Percentiles rank a stretch among this genome's conserved stretches.
Conservation (phyloP, 2,797 vertebrate species). For the Danio kyathit region DNA sequence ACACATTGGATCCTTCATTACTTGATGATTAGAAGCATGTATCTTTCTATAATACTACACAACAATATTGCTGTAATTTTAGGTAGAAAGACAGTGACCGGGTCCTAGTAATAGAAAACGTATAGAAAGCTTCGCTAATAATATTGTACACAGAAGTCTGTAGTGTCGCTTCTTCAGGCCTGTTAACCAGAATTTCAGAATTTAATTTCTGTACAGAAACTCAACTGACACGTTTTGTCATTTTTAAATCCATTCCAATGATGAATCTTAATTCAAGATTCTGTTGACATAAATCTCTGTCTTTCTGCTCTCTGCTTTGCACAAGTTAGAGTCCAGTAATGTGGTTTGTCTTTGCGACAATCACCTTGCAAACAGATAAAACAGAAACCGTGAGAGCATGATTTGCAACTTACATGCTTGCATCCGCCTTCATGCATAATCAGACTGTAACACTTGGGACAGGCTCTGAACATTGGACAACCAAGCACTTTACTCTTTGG, state of each 20-base stretch:
- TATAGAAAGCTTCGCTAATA: neutral
- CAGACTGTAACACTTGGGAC: constrained; percentile 60
- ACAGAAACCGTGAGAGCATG: constrained; percentile 50
- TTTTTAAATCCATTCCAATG: neutral
- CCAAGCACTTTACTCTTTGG: constrained; percentile 40
- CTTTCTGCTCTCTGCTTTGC: constrained; percentile 52
- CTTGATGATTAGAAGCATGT: neutral
- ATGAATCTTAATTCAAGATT: constrained; percentile 4
- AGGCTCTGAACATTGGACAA: constrained; percentile 64
- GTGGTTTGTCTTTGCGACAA: neutral
- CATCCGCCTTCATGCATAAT: constrained; percentile 57
- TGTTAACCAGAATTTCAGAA: neutral
- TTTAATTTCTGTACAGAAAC: neutral
- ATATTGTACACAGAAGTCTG: neutral
- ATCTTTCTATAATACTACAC: neutral
- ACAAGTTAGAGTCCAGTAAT: constrained; percentile 55
- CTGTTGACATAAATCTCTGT: constrained; percentile 55
- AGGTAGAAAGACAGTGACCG: neutral
- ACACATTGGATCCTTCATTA: neutral
- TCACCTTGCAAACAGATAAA: constrained; percentile 59
- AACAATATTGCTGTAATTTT: neutral
- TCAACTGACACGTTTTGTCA: neutral
- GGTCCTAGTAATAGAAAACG: neutral
- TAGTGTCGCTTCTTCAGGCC: too few relatives aligned
- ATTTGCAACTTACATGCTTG: constrained; percentile 46